These are phyloP conservation scores for Albula goreensis DNA, from an alignment of 2,113 vertebrate genomes.

Conservation along the genomic window DNA sequence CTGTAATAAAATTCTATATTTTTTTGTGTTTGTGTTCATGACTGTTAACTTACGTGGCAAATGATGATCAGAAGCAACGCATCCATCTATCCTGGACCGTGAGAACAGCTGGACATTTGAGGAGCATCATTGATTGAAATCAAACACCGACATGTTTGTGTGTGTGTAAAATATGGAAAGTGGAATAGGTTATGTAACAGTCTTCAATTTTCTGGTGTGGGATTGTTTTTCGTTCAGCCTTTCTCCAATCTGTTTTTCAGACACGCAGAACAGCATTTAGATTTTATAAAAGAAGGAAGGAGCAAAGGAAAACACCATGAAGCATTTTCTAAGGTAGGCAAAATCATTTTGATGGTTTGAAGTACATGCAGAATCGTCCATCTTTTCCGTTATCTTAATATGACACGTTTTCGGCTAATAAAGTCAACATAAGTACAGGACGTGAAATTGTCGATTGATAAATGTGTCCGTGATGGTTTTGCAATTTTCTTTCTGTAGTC, in stretches of 20 bases:
- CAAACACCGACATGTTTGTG: neutral
- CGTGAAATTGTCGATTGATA: neutral
- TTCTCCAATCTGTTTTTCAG: constrained; percentile 6
- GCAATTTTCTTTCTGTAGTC: neutral
- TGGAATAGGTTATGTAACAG: constrained; percentile 19
- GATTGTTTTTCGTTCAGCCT: neutral
- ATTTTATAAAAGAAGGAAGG: constrained; percentile 7
- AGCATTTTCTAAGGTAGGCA: constrained; percentile 30
- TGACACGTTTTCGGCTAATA: neutral
- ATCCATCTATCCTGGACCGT: neutral
- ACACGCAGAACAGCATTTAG: neutral
- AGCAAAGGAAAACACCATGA: constrained; percentile 5
- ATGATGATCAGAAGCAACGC: neutral
- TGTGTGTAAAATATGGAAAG: neutral
- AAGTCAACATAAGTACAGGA: neutral
- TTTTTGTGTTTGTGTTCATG: neutral
- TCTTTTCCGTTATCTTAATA: neutral
- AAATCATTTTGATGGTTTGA: neutral
- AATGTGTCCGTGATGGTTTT: neutral
- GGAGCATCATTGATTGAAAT: neutral
- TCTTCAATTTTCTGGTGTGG: neutral
- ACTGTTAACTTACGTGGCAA: neutral
- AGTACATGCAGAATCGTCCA: neutral
- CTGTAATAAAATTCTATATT: too few relatives aligned
- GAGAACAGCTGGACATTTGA: neutral